Percentiles rank a stretch among this genome's conserved stretches.
Evolutionary conservation across 2,113 vertebrate genomes (phyloP).

Genomic region (Oncorhynchus gorbuscha): DNA sequence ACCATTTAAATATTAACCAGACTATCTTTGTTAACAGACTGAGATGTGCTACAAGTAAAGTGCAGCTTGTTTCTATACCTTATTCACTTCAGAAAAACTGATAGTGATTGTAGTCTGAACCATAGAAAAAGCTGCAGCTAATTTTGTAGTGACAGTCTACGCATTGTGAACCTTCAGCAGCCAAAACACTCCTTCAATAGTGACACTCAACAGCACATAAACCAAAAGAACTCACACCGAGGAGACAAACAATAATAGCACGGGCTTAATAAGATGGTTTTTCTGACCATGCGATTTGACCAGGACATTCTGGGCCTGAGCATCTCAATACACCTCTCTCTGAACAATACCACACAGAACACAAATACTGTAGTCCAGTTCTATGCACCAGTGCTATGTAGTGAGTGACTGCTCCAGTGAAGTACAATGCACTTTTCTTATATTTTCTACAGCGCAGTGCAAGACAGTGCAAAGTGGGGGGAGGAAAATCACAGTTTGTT

Average conservation of each 20-base stretch:
- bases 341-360: conserved; percentile 24
- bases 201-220: conserved; percentile 13
- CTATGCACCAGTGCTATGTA: conserved; percentile 15
- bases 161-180: conserved; percentile 31
- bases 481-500: conserved; percentile 27
- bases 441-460: conserved; percentile 49
- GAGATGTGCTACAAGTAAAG: conserved; percentile 27
- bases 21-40: neutral
- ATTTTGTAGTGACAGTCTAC: conserved; percentile 30
- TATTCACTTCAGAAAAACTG: conserved; percentile 33
- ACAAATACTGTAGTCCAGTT: conserved; percentile 1
- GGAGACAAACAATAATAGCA: conserved; percentile 45
- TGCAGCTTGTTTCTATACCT: conserved; percentile 1
- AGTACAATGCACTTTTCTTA: conserved; percentile 37
- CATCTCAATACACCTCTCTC: neutral
- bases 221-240: conserved; percentile 43
- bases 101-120: conserved; percentile 8
- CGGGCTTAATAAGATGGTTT: conserved; percentile 54
- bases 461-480: conserved; percentile 45
- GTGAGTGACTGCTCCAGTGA: conserved; percentile 26
- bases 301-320: conserved; percentile 7
- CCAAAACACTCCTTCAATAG: conserved; percentile 3
- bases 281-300: too few species aligned
- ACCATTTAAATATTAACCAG: conserved; percentile 11
- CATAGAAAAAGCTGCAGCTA: conserved; percentile 12